Evolutionary conservation across 2,888 invertebrate genomes (phyloP), one percentile per base, ranked within the genome.

Genomic region (Tinea trinotella): DNA sequence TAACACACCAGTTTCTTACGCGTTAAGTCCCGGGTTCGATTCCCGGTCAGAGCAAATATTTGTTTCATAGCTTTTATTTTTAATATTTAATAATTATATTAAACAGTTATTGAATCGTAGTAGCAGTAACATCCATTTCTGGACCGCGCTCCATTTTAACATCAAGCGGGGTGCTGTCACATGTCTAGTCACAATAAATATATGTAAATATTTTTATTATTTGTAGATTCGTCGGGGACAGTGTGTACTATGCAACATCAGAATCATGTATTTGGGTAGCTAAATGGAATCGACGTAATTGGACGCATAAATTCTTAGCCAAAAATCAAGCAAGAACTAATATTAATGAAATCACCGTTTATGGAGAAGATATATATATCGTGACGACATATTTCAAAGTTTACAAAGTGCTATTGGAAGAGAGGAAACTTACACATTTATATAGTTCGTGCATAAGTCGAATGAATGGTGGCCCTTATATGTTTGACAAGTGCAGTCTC

Each of bases 401-500:
- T n/a, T 40, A 40, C 13, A 40, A 13, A 40, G 13, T 40, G 2
- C 6, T 40, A 3, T 13, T n/a, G 13, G 40, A 40, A 3, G 36
- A 53, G 20, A 53, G 19, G 20, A 53, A 19, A n/a, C 17, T 53
- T 10, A 34, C 12, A 10, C 20, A 36, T 40, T n/a, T 18, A 12
- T 17, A 6, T 36, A 10, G 19, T 19, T 9, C 12, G 6, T 12
- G 36, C 10, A 12, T 19, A 18, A 10, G 36, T n/a, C 13, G 17
- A n/a, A 19, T 35, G 1, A 17, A 10, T 56, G 20, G 30, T 48
- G 1, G 53, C 3, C 52, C 57, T 7, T 53, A 49, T 13, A 56
- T 71, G 59, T 73, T 68, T 55, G 61, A 64, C 17, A 57, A 56
- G 5, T 62, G 55, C 56, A 68, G 61, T 54, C 57, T 64, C 50